These are phyloP conservation scores for Isoperla grammatica DNA, from an alignment of 2,888 invertebrate species.

Conservation along the genomic window DNA sequence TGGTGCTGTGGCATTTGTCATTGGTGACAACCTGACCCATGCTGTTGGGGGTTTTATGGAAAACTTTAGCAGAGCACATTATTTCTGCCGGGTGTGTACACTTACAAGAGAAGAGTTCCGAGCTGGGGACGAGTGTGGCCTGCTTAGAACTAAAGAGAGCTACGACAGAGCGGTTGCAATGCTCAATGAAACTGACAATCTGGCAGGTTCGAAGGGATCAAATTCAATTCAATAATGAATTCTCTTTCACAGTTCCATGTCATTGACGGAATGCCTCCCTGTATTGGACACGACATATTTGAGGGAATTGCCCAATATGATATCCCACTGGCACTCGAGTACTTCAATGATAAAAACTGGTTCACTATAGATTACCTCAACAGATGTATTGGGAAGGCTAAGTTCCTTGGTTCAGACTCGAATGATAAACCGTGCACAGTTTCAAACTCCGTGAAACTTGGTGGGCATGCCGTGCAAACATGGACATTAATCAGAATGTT, in stretches of 20 bases:
- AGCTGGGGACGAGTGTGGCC: neutral
- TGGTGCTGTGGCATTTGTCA: neutral
- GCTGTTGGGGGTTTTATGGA: constrained; percentile 1
- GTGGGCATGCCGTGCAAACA: neutral
- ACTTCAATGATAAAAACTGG: neutral
- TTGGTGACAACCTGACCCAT: constrained; percentile 12
- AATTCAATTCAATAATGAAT: constrained; percentile 5
- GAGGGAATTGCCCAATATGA: constrained; percentile 16
- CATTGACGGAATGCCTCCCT: constrained; percentile 4
- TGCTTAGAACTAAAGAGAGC: neutral
- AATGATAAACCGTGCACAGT: neutral
- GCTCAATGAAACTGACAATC: too few relatives aligned
- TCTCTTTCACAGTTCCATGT: neutral
- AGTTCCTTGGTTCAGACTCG: too few relatives aligned
- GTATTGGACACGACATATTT: constrained; percentile 15
- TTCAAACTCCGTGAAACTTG: neutral
- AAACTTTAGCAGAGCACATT: constrained; percentile 6
- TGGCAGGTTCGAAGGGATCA: neutral
- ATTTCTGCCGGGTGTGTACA: constrained; percentile 14
- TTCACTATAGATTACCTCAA: too few relatives aligned
- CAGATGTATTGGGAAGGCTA: too few relatives aligned
- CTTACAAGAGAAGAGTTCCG: neutral
- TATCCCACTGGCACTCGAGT: neutral
- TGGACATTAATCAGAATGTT: too few relatives aligned
- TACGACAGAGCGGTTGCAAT: too few relatives aligned